Evolutionary conservation across 1,140 invertebrate species (phyloP).

Genomic region (Dufourea novaeangliae): DNA sequence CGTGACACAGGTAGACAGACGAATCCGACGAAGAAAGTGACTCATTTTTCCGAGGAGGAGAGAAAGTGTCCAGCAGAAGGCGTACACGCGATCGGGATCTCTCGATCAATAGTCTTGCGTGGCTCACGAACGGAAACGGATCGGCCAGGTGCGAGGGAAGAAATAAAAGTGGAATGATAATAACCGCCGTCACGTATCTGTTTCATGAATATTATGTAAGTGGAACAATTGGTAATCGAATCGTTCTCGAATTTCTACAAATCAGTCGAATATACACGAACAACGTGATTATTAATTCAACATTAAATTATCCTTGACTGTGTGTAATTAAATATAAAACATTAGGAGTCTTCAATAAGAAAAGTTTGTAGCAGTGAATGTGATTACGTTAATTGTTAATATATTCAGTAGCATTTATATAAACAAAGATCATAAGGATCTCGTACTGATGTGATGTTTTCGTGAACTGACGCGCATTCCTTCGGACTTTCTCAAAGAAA

Average conservation of each 20-base stretch:
- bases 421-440: too few relatives aligned
- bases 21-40: constrained; percentile 72
- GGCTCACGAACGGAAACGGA: constrained; percentile 40
- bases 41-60: constrained; percentile 66
- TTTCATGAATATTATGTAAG: constrained; percentile 33
- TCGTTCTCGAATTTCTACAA: too few relatives aligned
- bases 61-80: constrained; percentile 75
- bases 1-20: too few relatives aligned
- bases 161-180: constrained; percentile 31
- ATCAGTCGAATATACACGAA: too few relatives aligned
- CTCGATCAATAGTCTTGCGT: constrained; percentile 44
- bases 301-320: too few relatives aligned
- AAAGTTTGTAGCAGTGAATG: too few relatives aligned
- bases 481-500: constrained; percentile 34
- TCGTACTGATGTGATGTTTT: neutral
- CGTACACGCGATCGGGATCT: constrained; percentile 18
- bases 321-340: too few relatives aligned
- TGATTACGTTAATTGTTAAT: too few relatives aligned
- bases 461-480: neutral
- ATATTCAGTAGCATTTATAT: too few relatives aligned
- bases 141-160: neutral
- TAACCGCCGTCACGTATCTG: neutral
- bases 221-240: neutral
- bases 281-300: too few relatives aligned
- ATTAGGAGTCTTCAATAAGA: too few relatives aligned